Conservation (phyloP, 2,888 invertebrate species). For the Exocentrus adspersus region DNA sequence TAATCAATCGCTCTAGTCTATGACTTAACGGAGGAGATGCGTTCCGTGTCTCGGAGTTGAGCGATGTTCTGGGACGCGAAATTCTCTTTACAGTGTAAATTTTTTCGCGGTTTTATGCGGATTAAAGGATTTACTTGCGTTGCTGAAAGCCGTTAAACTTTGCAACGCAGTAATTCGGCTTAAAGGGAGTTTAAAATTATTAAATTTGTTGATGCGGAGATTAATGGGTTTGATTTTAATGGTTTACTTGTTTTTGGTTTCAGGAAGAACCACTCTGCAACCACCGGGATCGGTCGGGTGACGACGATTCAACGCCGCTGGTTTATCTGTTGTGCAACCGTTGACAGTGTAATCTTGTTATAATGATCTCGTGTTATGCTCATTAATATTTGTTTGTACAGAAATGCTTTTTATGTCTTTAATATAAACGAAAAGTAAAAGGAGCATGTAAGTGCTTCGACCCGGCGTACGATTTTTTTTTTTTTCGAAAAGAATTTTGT, state of each 20-base stretch:
- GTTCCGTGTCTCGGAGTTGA: background rate
- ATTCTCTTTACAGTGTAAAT: no score
- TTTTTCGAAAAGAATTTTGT: constrained; percentile 7
- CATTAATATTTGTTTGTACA: constrained; percentile 63
- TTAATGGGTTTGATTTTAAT: no score
- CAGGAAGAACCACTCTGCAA: constrained; percentile 49
- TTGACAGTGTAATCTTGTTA: constrained; percentile 58
- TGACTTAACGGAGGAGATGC: background rate
- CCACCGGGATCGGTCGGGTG: constrained; percentile 38
- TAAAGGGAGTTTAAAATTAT: no score
- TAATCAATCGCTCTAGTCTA: constrained; percentile 43
- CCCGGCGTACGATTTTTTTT: background rate
- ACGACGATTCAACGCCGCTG: constrained; percentile 49
- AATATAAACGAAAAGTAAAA: constrained; percentile 41
- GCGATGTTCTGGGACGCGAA: background rate
- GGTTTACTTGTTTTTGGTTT: constrained; percentile 48
- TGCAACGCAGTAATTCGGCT: no score
- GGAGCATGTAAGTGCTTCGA: constrained; percentile 28
- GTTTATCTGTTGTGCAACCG: constrained; percentile 56
- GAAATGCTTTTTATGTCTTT: constrained; percentile 56
- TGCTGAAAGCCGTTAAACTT: no score
- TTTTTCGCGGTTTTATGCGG: no score
- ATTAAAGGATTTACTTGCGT: no score
- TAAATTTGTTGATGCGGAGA: no score
- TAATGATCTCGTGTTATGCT: constrained; percentile 64